These are phyloP conservation scores for Apolygus lucorum DNA, from an alignment of 1,140 invertebrate genomes.

Conservation along the genomic window DNA sequence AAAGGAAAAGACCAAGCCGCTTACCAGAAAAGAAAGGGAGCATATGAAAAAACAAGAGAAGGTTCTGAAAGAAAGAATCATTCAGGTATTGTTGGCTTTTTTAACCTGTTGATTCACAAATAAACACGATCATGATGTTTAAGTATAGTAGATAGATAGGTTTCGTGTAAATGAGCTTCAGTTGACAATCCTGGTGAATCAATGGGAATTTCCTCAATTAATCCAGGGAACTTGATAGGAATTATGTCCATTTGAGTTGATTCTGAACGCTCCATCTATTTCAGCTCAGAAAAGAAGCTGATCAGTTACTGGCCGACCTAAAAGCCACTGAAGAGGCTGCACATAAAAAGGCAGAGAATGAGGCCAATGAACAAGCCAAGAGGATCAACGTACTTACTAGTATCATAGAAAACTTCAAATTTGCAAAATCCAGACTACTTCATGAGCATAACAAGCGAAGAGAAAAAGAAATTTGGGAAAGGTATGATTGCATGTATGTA, in stretches of 20 bases:
- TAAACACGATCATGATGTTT: no score
- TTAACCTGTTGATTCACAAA: no score
- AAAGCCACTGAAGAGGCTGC: neutral
- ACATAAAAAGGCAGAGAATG: neutral
- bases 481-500: neutral
- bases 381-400: neutral
- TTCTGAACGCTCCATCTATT: no score
- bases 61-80: neutral
- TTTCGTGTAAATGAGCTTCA: no score
- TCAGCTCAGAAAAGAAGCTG: constrained; percentile 9
- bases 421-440: neutral
- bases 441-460: neutral
- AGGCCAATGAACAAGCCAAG: neutral
- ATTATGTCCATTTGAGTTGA: no score
- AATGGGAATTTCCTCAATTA: no score
- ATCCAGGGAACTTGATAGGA: no score
- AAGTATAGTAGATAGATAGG: no score
- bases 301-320: neutral
- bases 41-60: neutral
- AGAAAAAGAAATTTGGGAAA: neutral
- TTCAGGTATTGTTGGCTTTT: no score
- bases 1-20: neutral
- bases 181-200: no score
- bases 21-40: neutral
- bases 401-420: neutral